Conservation (phyloP, 2,888 invertebrate species). For the Coecobrya sp. region DNA sequence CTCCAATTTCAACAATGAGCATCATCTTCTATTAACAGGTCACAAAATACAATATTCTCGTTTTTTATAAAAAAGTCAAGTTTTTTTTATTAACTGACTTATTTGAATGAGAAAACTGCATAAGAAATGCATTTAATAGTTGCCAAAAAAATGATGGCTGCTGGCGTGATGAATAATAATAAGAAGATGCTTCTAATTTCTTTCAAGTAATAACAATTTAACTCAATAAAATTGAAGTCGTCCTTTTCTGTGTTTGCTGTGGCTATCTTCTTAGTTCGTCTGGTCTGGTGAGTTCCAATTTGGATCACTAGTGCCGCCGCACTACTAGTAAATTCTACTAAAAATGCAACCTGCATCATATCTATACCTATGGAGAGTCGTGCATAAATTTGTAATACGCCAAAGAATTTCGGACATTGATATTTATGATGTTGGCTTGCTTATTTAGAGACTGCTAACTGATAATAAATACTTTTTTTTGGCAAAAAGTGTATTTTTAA, state of each 20-base stretch:
- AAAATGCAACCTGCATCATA: background rate
- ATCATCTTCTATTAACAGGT: conserved; percentile 53
- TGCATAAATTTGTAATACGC: background rate
- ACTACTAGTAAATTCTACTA: background rate
- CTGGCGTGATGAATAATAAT: background rate
- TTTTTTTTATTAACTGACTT: background rate
- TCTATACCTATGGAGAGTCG: background rate
- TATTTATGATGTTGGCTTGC: background rate
- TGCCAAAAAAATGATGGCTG: background rate
- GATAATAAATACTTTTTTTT: conserved; percentile 8
- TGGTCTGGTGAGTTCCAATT: background rate
- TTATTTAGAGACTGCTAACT: conserved; percentile 5
- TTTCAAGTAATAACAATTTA: background rate
- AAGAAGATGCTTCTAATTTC: background rate
- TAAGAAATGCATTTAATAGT: conserved; percentile 1
- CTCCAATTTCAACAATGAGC: conserved; percentile 46
- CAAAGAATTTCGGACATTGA: background rate
- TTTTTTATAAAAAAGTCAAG: background rate
- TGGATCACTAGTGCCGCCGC: background rate
- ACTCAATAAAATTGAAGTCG: background rate
- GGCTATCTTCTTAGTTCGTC: background rate
- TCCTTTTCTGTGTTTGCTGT: background rate
- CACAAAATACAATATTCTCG: background rate
- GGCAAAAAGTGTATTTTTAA: conserved; percentile 17
- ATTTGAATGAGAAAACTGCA: background rate